Conservation (phyloP, 2,113 vertebrate genomes). For the Colinus virginianus region DNA sequence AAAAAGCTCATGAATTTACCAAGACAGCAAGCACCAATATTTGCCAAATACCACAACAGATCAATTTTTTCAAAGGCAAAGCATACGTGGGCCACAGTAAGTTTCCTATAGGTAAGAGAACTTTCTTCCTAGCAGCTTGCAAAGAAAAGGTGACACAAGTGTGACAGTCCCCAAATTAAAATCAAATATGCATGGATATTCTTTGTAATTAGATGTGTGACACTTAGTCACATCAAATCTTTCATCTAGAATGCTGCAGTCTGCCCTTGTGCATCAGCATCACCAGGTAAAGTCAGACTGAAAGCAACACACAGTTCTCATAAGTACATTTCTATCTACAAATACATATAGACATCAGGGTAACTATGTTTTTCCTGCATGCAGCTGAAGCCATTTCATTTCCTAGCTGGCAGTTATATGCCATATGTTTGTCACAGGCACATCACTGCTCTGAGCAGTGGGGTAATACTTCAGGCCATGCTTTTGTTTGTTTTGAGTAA, state of each 20-base stretch:
- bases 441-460: not conserved
- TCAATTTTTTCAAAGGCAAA: not conserved
- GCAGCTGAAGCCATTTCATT: not conserved
- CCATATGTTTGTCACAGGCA: not conserved
- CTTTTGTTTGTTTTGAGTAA: not conserved
- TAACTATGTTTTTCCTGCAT: not conserved
- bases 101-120: not conserved
- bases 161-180: not conserved
- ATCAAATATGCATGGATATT: not conserved
- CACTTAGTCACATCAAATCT: not conserved
- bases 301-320: not conserved
- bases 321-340: not conserved
- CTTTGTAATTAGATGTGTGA: not conserved
- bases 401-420: not conserved
- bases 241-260: not conserved
- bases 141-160: not conserved
- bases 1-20: not conserved
- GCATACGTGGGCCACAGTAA: not conserved
- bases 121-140: not conserved
- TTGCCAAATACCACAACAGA: not conserved
- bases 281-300: not conserved
- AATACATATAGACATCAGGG: not conserved
- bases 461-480: not conserved
- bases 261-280: rapidly evolving
- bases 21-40: not conserved